These are phyloP conservation scores for Mesocentrotus franciscanus DNA, from an alignment of 53 echinoderm and acorn worm genomes.

Conservation along the genomic window DNA sequence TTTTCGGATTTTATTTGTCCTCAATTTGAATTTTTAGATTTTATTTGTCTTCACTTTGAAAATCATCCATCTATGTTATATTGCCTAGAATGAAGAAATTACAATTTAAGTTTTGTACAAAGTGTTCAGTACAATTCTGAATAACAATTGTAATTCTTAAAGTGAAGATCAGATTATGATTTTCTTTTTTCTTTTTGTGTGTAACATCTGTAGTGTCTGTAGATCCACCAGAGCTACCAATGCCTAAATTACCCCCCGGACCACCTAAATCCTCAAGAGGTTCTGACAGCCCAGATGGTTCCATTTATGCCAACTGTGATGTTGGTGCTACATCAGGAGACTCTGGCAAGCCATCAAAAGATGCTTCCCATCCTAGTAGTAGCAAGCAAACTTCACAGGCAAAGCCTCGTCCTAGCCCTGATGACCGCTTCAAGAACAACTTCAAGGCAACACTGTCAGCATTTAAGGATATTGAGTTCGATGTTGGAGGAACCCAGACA, in stretches of 20 bases:
- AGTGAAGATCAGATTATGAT: neutral
- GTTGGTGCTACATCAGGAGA: neutral
- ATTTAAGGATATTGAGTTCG: slow-evolving; percentile 58
- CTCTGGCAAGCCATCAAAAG: neutral
- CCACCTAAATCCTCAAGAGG: slow-evolving; percentile 42
- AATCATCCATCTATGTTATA: too few relatives aligned
- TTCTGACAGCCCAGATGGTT: slow-evolving; percentile 51
- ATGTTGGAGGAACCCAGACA: neutral
- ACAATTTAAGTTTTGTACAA: neutral
- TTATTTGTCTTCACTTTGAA: too few relatives aligned
- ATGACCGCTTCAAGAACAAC: slow-evolving; percentile 47
- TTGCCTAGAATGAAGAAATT: too few relatives aligned
- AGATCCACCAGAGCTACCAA: slow-evolving; percentile 31
- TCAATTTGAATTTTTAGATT: too few relatives aligned
- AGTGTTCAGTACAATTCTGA: neutral
- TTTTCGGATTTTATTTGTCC: too few relatives aligned
- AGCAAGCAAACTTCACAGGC: slow-evolving; percentile 8
- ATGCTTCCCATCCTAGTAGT: neutral
- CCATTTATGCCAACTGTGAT: slow-evolving; percentile 54
- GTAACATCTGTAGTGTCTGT: slow-evolving; percentile 24
- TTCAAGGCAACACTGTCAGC: slow-evolving; percentile 59
- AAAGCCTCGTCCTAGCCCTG: slow-evolving; percentile 49
- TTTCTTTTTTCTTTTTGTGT: neutral
- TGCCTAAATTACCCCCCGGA: slow-evolving; percentile 59
- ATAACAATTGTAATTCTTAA: neutral